Conservation (phyloP, 2,113 vertebrate genomes). For the Grallaria varia region DNA sequence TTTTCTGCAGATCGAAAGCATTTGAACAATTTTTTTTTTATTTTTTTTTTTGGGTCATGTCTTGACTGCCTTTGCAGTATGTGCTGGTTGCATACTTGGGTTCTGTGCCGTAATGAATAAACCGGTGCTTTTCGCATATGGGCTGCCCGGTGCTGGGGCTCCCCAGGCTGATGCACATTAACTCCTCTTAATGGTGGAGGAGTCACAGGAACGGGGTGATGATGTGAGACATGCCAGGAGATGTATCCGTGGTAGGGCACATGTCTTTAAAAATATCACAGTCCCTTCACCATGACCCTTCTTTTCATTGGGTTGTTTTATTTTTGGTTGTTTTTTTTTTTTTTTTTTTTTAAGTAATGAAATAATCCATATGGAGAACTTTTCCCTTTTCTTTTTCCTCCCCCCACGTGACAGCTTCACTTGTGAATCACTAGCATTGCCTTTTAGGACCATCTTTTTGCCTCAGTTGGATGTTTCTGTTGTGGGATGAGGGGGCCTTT, state of each 20-base stretch:
- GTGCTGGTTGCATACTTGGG: not conserved
- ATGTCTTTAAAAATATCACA: not conserved
- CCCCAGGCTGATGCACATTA: not conserved
- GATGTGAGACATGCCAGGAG: not conserved
- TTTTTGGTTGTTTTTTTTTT: not conserved
- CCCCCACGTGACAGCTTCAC: accelerated
- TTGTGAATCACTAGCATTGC: not conserved
- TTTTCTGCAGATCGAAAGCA: constrained; percentile 42
- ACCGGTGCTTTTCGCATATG: not conserved
- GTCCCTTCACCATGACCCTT: not conserved
- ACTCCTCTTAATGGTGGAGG: not conserved
- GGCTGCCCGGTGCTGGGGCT: not conserved
- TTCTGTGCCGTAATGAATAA: not conserved
- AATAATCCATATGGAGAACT: not conserved
- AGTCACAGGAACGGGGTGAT: not conserved
- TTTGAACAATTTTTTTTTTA: constrained; percentile 19
- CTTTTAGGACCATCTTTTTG: not conserved
- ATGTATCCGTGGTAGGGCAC: not conserved
- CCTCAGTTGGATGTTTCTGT: not conserved
- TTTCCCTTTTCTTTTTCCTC: accelerated
- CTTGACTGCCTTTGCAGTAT: constrained; percentile 39
- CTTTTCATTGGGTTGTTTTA: not conserved
- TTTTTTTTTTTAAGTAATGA: not conserved
- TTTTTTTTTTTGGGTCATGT: constrained; percentile 13
- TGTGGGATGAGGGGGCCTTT: not conserved